phyloP scores from a whole-genome alignment of 2,797 vertebrate genomes.

The Channa striata region DNA sequence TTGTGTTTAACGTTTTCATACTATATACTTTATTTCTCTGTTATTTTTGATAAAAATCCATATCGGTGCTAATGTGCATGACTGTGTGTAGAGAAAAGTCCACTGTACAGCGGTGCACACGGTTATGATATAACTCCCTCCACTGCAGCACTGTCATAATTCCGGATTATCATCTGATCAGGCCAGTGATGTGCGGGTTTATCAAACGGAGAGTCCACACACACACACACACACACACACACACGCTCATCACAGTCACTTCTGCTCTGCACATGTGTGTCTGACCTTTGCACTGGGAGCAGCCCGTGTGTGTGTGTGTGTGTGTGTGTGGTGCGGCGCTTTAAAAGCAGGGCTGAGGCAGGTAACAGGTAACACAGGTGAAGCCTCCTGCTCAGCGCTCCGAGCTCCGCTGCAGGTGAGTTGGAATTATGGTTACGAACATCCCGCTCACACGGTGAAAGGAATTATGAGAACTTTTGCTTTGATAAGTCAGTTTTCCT shows the following conservation, averaged over 20 bases:
- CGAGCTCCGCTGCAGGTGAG: conserved; percentile 61
- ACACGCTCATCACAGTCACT: neutral
- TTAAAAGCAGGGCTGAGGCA: conserved; percentile 58
- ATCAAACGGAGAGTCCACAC: neutral
- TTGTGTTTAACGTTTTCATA: neutral
- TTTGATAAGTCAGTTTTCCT: neutral
- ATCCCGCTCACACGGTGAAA: neutral
- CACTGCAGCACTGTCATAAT: neutral
- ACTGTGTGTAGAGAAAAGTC: too few relatives aligned
- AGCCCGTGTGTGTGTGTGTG: conserved; percentile 1
- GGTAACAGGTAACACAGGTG: conserved; percentile 68
- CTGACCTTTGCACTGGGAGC: conserved; percentile 62
- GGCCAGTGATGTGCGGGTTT: neutral
- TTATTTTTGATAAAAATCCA: neutral
- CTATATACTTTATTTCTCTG: too few relatives aligned
- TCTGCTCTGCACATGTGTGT: conserved; percentile 30
- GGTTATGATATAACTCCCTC: neutral
- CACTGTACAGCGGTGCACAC: too few relatives aligned
- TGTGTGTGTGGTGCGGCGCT: conserved; percentile 17
- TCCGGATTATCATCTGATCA: neutral
- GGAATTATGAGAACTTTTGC: neutral
- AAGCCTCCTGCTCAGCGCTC: conserved; percentile 34
- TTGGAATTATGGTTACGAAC: too few relatives aligned
- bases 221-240: neutral
- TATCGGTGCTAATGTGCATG: neutral